Conservation (phyloP, 2,113 vertebrate genomes). For the Zosterops borbonicus region DNA sequence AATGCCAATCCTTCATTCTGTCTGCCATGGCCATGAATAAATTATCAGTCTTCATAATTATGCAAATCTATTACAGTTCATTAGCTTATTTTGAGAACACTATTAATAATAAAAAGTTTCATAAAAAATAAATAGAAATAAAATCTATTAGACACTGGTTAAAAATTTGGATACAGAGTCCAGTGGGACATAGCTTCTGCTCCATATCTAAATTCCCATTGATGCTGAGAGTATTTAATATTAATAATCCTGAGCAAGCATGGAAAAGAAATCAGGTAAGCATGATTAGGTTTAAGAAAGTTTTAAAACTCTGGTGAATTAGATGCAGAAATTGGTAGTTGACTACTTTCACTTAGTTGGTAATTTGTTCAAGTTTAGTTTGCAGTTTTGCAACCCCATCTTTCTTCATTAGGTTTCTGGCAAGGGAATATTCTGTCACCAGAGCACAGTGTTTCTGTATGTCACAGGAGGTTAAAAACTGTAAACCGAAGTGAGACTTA, state of each 20-base stretch:
- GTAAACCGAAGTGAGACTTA: not conserved
- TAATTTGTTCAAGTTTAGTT: not conserved
- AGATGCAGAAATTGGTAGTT: not conserved
- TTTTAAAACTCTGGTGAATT: not conserved
- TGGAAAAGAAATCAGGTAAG: not conserved
- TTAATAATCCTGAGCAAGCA: not conserved
- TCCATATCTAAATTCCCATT: not conserved
- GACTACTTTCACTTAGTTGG: not conserved
- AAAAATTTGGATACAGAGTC: not conserved
- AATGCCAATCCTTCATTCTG: not conserved
- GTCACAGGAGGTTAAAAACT: not conserved
- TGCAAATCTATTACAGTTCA: slow-evolving; percentile 55
- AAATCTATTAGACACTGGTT: slow-evolving; percentile 22
- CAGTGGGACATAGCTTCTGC: not conserved
- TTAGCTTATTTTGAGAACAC: slow-evolving; percentile 50
- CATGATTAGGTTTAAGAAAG: not conserved
- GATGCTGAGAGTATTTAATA: not conserved
- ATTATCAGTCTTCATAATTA: slow-evolving; percentile 33
- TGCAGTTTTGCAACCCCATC: not conserved
- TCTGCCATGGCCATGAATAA: slow-evolving; percentile 29
- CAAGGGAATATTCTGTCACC: not conserved
- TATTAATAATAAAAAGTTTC: slow-evolving; percentile 57
- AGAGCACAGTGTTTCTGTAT: not conserved
- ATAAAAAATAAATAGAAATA: slow-evolving; percentile 62
- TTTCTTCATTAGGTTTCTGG: not conserved